Percentiles rank a stretch among this genome's conserved stretches.
Conservation (phyloP, 2,797 vertebrate species). For the Ctenosaura bakeri region DNA sequence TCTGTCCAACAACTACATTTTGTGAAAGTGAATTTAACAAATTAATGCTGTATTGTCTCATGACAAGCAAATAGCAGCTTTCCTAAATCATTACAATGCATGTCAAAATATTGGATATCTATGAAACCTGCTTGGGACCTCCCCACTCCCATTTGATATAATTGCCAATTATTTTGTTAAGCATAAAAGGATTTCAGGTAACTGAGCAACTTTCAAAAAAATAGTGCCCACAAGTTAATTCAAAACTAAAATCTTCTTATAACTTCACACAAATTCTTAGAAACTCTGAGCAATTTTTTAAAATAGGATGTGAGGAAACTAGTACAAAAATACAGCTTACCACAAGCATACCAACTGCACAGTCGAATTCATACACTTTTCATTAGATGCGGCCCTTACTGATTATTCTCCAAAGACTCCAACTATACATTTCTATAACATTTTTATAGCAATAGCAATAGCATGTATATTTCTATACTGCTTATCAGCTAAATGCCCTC, state of each 20-base stretch:
- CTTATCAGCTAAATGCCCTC: too few species aligned
- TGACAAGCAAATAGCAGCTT: not conserved
- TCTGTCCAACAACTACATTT: not conserved
- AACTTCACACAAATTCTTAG: not conserved
- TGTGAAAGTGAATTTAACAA: not conserved
- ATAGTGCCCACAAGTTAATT: not conserved
- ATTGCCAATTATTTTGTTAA: not conserved
- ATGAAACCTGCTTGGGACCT: not conserved
- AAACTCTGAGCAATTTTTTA: not conserved
- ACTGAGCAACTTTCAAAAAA: too few species aligned
- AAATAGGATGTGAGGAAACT: not conserved
- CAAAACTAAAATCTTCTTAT: conserved; percentile 12
- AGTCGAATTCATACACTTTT: not conserved
- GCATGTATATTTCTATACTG: too few species aligned
- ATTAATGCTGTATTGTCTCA: not conserved
- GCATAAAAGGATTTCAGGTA: not conserved
- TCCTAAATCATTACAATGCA: not conserved
- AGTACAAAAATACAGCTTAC: conserved; percentile 18
- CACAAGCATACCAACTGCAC: conserved; percentile 7
- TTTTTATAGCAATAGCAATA: not conserved
- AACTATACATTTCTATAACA: not conserved
- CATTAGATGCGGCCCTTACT: not conserved
- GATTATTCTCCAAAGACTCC: not conserved
- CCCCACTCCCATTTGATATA: conserved; percentile 3
- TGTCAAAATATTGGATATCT: not conserved